A percentile compares a stretch with the other conserved stretches of the same genome.
Conservation (phyloP, 2,797 vertebrate genomes). For the Cottoperca gobio region DNA sequence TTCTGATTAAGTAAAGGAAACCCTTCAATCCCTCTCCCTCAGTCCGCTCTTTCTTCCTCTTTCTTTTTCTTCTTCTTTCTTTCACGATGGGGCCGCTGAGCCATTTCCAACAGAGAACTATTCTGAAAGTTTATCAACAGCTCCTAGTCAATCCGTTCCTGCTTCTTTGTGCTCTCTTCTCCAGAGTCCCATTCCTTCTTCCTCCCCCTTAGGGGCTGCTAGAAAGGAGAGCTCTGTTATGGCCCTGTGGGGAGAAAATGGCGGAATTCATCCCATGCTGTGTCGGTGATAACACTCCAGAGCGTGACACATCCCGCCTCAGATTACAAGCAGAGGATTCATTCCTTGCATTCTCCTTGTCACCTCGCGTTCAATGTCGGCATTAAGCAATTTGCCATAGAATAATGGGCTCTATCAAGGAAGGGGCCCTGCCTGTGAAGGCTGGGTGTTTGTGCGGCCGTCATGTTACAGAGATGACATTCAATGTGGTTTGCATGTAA, state of each 20-base stretch:
- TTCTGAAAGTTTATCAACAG: constrained; percentile 83
- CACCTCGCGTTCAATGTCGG: constrained; percentile 76
- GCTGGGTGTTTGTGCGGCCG: constrained; percentile 61
- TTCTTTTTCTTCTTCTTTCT: constrained; percentile 48
- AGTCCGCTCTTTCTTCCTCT: constrained; percentile 37
- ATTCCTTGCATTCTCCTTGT: constrained; percentile 77
- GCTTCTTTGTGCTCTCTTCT: constrained; percentile 72
- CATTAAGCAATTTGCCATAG: constrained; percentile 78
- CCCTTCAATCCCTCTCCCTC: constrained; percentile 50
- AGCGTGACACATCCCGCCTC: constrained; percentile 75
- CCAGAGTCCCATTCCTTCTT: constrained; percentile 50
- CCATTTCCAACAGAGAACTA: constrained; percentile 75
- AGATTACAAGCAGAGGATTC: constrained; percentile 80
- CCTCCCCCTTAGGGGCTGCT: constrained; percentile 52
- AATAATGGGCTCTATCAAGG: constrained; percentile 78
- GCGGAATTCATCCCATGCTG: constrained; percentile 81
- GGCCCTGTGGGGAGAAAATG: constrained; percentile 76
- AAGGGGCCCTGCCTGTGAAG: constrained; percentile 53
- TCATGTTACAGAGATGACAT: constrained; percentile 56
- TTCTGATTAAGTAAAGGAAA: constrained; percentile 72
- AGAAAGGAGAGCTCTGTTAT: constrained; percentile 78
- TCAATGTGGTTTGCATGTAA: constrained; percentile 47
- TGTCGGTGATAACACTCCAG: constrained; percentile 76
- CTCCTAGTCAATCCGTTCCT: constrained; percentile 67
- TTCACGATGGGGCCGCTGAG: constrained; percentile 61